phyloP scores from a whole-genome alignment of 1,140 invertebrate genomes.

The Heliconius hewitsoni region DNA sequence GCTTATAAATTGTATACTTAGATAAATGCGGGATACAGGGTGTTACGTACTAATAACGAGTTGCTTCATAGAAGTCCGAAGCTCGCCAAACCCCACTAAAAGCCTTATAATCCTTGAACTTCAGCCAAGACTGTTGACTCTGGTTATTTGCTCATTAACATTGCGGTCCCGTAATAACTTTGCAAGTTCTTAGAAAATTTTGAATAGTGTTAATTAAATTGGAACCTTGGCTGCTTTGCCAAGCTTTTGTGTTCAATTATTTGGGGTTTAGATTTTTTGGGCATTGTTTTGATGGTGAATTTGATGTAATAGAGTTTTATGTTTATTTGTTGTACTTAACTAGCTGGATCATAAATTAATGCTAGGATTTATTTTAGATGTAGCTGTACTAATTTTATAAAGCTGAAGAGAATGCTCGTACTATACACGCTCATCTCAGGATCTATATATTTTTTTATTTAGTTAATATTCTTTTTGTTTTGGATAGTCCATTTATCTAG shows the following conservation, averaged over 20 bases:
- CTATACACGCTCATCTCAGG: no score
- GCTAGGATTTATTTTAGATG: no score
- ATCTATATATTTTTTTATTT: no score
- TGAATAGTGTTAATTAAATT: constrained; percentile 35
- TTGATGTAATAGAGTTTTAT: not conserved
- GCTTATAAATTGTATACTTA: no score
- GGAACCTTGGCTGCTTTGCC: constrained; percentile 15
- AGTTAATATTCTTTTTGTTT: no score
- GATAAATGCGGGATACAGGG: constrained; percentile 19
- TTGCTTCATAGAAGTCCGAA: constrained; percentile 30
- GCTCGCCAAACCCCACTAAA: constrained; percentile 32
- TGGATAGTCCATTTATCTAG: no score
- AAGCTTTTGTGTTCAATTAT: not conserved
- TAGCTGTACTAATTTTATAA: no score
- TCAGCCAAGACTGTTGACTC: constrained; percentile 38
- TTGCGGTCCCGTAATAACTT: constrained; percentile 34
- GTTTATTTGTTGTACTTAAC: no score
- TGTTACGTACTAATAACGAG: constrained; percentile 37
- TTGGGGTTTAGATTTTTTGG: not conserved
- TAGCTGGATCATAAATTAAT: no score
- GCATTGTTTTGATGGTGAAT: not conserved
- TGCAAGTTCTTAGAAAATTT: constrained; percentile 34
- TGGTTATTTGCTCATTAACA: constrained; percentile 41
- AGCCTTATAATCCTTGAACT: constrained; percentile 41
- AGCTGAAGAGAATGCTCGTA: no score